A percentile compares a stretch with the other conserved stretches of the same genome.
Conservation (phyloP, 2,113 vertebrate species). For the Pipra filicauda region DNA sequence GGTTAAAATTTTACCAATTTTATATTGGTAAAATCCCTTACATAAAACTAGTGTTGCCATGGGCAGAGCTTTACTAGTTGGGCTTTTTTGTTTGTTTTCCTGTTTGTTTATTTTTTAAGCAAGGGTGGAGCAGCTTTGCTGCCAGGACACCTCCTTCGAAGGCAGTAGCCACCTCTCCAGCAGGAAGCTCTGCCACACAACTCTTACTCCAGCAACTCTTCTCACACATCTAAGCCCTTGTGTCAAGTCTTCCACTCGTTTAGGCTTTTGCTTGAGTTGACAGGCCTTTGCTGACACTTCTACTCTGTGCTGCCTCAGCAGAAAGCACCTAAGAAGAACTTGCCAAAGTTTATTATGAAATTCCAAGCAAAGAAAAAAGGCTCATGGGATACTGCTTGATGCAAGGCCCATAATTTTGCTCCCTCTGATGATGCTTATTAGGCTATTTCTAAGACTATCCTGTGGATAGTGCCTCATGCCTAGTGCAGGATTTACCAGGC, state of each 20-base stretch:
- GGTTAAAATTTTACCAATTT: too few species aligned
- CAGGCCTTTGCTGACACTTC: neutral
- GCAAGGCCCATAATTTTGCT: neutral
- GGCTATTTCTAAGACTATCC: neutral
- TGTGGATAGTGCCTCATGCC: neutral
- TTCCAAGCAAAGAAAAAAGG: neutral
- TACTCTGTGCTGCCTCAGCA: neutral
- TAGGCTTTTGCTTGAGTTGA: neutral
- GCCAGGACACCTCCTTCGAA: neutral
- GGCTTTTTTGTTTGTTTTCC: neutral
- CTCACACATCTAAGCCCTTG: neutral
- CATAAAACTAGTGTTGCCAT: neutral
- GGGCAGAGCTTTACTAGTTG: neutral
- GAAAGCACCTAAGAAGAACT: neutral
- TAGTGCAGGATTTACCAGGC: neutral
- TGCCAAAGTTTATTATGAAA: slow-evolving; percentile 35
- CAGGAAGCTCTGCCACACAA: neutral
- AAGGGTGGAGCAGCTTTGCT: neutral
- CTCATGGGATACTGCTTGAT: neutral
- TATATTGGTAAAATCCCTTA: neutral
- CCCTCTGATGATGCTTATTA: neutral
- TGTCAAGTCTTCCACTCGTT: neutral
- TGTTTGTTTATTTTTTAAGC: neutral
- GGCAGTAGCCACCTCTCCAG: neutral
- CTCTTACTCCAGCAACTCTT: neutral